Conservation (phyloP, 2,888 invertebrate genomes). For the Mycalesis mineus region DNA sequence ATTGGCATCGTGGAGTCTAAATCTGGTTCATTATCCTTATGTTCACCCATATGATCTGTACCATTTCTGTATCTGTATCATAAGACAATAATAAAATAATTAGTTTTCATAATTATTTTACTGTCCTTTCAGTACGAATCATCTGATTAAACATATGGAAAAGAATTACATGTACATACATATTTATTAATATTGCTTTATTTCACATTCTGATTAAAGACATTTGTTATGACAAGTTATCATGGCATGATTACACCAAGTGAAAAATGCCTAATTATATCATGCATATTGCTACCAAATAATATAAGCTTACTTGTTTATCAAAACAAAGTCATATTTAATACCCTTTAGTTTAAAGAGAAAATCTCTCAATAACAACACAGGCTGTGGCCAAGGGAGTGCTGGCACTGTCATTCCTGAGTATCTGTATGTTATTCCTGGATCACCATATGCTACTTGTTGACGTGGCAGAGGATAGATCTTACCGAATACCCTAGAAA, state of each 20-base stretch:
- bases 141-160: too few species aligned
- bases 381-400: conserved; percentile 78
- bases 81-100: neutral
- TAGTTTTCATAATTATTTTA: too few species aligned
- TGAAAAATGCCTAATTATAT: too few species aligned
- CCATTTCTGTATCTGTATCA: conserved; percentile 81
- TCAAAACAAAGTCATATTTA: conserved; percentile 80
- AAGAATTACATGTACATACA: too few species aligned
- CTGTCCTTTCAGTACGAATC: too few species aligned
- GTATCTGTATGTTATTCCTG: conserved; percentile 81
- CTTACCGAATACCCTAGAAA: conserved; percentile 80
- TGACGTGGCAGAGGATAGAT: conserved; percentile 82
- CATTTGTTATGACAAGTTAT: too few species aligned
- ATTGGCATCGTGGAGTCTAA: conserved; percentile 80
- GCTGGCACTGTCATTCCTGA: conserved; percentile 82
- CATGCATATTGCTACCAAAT: too few species aligned
- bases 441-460: conserved; percentile 83
- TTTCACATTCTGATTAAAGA: too few species aligned
- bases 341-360: conserved; percentile 71
- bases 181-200: too few species aligned
- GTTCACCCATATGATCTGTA: conserved; percentile 83
- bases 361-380: conserved; percentile 71
- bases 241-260: too few species aligned
- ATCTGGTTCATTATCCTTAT: conserved; percentile 84
- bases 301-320: conserved; percentile 82